Conservation (phyloP, 2,888 invertebrate species). For the Fissipunctia ypsillon region DNA sequence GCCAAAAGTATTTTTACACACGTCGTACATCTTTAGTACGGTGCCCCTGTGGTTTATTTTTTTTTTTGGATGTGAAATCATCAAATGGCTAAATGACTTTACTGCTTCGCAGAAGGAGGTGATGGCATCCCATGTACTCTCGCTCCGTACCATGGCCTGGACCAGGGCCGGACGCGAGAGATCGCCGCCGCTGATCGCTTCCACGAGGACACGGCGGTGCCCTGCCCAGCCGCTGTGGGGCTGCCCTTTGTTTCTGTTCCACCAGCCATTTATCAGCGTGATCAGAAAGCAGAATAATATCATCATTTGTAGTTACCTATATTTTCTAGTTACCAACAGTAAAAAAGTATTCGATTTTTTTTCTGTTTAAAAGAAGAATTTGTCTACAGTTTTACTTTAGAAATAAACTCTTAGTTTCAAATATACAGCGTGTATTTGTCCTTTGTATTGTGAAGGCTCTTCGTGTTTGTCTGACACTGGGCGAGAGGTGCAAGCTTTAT, state of each 20-base stretch:
- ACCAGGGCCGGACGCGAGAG: too few relatives aligned
- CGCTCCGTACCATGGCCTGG: too few relatives aligned
- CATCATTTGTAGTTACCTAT: background rate
- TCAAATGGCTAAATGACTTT: too few relatives aligned
- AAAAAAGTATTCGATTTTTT: background rate
- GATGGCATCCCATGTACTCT: too few relatives aligned
- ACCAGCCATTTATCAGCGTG: background rate
- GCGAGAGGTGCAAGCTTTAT: constrained; percentile 57
- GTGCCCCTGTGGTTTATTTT: background rate
- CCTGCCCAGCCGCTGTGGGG: too few relatives aligned
- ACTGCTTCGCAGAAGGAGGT: too few relatives aligned
- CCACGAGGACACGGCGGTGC: too few relatives aligned
- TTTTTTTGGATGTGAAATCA: too few relatives aligned
- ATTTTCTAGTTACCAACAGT: background rate
- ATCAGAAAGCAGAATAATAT: background rate
- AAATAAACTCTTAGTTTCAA: constrained; percentile 2
- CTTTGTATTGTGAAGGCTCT: constrained; percentile 41
- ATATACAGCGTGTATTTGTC: constrained; percentile 35
- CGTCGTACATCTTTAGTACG: background rate
- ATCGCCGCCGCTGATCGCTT: too few relatives aligned
- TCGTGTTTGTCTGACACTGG: constrained; percentile 53
- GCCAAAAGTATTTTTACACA: background rate
- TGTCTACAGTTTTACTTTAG: background rate
- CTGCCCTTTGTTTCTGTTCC: background rate
- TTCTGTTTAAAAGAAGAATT: background rate